A percentile compares a stretch with the other conserved stretches of the same genome.
phyloP scores from a whole-genome alignment of 92 coral and sea anemone genomes.

The Parazoanthus darwini region DNA sequence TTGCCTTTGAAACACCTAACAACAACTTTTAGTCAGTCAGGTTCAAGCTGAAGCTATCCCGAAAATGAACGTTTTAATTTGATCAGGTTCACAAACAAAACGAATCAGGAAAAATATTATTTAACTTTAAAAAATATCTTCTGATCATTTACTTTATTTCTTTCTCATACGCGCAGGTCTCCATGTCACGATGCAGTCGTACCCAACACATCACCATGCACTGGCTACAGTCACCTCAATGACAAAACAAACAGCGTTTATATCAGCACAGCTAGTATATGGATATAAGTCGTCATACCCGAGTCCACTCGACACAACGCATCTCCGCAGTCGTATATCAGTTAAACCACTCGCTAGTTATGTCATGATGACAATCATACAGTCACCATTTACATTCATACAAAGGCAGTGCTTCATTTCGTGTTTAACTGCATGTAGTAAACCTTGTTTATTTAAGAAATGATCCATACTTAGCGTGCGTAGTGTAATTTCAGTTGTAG shows the following conservation, averaged over 20 bases:
- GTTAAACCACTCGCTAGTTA: not conserved
- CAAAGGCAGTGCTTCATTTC: not conserved
- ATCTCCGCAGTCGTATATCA: not conserved
- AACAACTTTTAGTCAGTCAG: no score
- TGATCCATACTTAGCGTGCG: no score
- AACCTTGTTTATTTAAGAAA: no score
- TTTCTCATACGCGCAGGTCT: constrained; percentile 26
- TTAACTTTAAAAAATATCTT: no score
- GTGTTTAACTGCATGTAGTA: no score
- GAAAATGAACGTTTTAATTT: no score
- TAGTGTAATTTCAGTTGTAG: no score
- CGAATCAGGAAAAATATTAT: no score
- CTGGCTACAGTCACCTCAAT: constrained; percentile 16
- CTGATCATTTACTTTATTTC: not conserved
- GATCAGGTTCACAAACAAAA: no score
- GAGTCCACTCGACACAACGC: not conserved
- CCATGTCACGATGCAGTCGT: constrained; percentile 18
- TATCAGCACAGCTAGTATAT: constrained; percentile 36
- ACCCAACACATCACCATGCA: constrained; percentile 2
- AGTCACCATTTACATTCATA: not conserved
- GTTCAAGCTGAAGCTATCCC: no score
- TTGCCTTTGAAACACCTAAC: no score
- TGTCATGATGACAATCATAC: not conserved
- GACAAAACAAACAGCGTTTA: constrained; percentile 11
- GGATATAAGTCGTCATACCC: constrained; percentile 2